Percentiles rank a stretch among this genome's conserved stretches.
phyloP scores from a whole-genome alignment of 2,888 invertebrate genomes.

The Cylloceria caligata region DNA sequence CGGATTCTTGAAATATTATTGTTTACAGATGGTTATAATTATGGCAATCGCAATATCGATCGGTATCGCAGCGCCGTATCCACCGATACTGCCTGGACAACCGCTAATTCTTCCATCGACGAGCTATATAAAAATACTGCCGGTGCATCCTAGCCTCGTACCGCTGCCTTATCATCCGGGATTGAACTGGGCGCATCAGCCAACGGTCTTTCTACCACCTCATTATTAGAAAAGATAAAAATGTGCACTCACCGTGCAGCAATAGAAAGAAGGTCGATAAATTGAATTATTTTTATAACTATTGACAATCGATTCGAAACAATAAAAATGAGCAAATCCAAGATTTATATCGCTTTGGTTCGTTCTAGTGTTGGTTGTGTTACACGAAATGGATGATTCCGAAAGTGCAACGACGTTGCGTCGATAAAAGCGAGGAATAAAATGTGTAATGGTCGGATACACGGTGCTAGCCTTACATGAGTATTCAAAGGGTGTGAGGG shows the following conservation, averaged over 20 bases:
- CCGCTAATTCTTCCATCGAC: conserved; percentile 49
- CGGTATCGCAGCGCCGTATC: conserved; percentile 60
- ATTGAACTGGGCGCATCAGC: conserved; percentile 58
- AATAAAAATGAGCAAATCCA: no score
- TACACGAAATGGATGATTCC: no score
- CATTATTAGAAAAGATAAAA: conserved; percentile 43
- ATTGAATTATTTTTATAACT: not conserved
- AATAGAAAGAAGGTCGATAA: not conserved
- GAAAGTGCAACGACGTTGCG: no score
- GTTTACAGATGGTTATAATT: conserved; percentile 40
- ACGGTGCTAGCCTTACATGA: no score
- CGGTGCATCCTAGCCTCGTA: conserved; percentile 59
- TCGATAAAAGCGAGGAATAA: no score
- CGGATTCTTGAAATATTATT: not conserved
- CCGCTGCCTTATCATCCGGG: conserved; percentile 61
- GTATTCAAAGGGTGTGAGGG: not conserved
- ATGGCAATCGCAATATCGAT: conserved; percentile 53
- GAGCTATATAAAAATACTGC: conserved; percentile 61
- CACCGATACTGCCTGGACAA: conserved; percentile 55
- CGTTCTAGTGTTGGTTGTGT: no score
- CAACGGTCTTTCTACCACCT: conserved; percentile 48
- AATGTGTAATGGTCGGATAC: no score
- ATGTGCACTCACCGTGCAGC: not conserved
- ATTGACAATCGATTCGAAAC: no score
- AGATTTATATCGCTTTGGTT: no score